Base-by-base conservation (phyloP, 2,888 invertebrate species). In the Nysson spinosus region DNA sequence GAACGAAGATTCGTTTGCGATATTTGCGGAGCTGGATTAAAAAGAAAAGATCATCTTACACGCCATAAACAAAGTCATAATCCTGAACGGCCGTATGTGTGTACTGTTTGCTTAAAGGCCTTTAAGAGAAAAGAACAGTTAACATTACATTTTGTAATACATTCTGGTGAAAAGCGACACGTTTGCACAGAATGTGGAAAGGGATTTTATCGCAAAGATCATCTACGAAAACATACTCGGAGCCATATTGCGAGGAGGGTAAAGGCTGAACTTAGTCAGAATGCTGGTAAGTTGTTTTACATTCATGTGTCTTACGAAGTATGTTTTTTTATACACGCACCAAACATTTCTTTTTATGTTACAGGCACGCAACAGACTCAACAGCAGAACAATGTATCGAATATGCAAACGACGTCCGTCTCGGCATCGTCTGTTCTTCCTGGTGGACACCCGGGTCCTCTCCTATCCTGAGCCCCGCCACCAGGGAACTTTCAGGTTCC, bases 91-190 rank as follows among this genome's bases (percentile, higher is more conserved):
- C 96, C 96, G 51, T 95, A 94, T 88, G 94, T 94, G 7, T 96
- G 96, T 89, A 93, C 94, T 60, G 95, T 95, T 52, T 96, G 96
- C 84, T 90, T 95, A 80, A 96, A 96, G 84, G 94, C 95, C 0
- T 96, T 96, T 87, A 95, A 96, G 82, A 91, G 96, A 75, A 95
- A 95, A 89, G 96, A 96, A 83, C 96, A 96, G 77, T 90, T 96
- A 57, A 95, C 95, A 0, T 88, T 96, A 76, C 96, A 96, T 88
- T 95, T 95, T 87, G 95, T 96, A 72, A 96, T 96, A 81, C 96
- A 96, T 87, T 95, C 95, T 7, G 96, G 96, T 1, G 95, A 95
- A 87, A 96, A 96, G 87, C 90, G 95, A 69, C 95, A 96, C 77
- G 90, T 95, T 7, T 96, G 96, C 87, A 93, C 93, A 58, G 95